Base-by-base conservation (phyloP, 2,113 vertebrate genomes). In the Crotophaga sulcirostris region DNA sequence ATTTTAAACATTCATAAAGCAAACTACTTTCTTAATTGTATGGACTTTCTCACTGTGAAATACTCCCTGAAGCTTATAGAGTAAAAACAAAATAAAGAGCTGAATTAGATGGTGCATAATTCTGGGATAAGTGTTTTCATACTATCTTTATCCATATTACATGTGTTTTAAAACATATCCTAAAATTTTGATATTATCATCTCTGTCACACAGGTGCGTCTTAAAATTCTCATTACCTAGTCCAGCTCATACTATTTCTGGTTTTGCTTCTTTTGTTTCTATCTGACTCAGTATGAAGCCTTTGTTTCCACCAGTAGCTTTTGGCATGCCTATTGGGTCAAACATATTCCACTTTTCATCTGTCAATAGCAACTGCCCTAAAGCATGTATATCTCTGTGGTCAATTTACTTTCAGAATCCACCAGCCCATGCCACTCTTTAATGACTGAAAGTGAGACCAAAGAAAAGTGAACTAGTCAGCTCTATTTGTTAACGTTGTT, bases 341-440 rank as follows among this genome's bases (percentile, higher is more conserved):
- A 36, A 5, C 29, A 23, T 0, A 0, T 36, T 63, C 25, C 9
- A 26, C 26, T 82, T 70, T 33, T 63, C 38, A 17, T 40, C 14
- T 52, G 24, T 55, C 2, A 0, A 63, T 38, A 59, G 6, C 51
- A 69, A 58, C 33, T 74, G 26, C 47, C 51, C 82, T 66, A 62
- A 69, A 95, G 13, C 9, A 7, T 4, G 17, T 28, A 44, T 5
- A 16, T 56, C 13, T 79, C n/a, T 42, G 28, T 47, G 55, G 19
- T 8, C 49, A 51, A 26, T 79, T 90, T 90, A 7, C 40, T 81
- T 54, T 75, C 29, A 67, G 55, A 89, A 26, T 28, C 76, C 84
- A 89, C 34, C 52, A 90, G 33, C 29, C 44, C 4, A 5, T 4
- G 11, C 2, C 75, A 76, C 10, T 58, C 49, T 38, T 56, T 86